Base-by-base conservation (phyloP, 1,140 invertebrate genomes). In the Dendroctonus ponderosae region DNA sequence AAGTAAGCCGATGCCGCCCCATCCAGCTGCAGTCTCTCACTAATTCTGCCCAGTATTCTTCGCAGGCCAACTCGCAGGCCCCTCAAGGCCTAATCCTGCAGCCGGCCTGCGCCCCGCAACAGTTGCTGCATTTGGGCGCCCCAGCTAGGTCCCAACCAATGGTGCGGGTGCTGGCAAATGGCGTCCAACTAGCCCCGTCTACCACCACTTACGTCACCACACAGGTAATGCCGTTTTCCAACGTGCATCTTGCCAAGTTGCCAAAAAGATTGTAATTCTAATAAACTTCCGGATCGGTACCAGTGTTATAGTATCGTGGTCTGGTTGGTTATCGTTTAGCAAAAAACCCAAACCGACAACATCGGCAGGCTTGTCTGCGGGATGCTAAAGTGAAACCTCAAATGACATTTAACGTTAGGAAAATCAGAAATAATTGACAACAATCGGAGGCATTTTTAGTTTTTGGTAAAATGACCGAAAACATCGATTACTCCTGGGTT, bases 91-190 rank as follows among this genome's bases (percentile, higher is more conserved):
- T 79, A 6, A 78, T 79, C 7, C 64, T 79, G 12, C 78, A 79
- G 70, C 75, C 76, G 11, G 71, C 71, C 7, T 70, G 70, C 8
- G 66, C 48, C 8, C 52, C 60, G 5, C 77, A 78, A 54, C 75
- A 71, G 46, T 53, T 77, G 12, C 69, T 76, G 8, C 76, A 78
- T 46, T 68, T 75, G 14, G 71, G 76, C 48, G 68, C 68, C 15
- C 78, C 80, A 63, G 75, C 77, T 41, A 76, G 80, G 11, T 80
- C 80, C 60, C 82, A 82, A 59, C 82, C 82, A 11, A 75, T 83
- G 70, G 73, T 83, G 40, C 73, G 82, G 7, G 82, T 83, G 26
- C 73, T 83, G 50, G 80, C 80, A 48, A 83, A 83, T 74, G 82
- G 82, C 11, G 76, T 82, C 40, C 76, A 77, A 53, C 60, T 77